Percentiles rank a stretch among this genome's conserved stretches.
Evolutionary conservation across 1,140 invertebrate genomes (phyloP).

Genomic region (Nylanderia fulva): DNA sequence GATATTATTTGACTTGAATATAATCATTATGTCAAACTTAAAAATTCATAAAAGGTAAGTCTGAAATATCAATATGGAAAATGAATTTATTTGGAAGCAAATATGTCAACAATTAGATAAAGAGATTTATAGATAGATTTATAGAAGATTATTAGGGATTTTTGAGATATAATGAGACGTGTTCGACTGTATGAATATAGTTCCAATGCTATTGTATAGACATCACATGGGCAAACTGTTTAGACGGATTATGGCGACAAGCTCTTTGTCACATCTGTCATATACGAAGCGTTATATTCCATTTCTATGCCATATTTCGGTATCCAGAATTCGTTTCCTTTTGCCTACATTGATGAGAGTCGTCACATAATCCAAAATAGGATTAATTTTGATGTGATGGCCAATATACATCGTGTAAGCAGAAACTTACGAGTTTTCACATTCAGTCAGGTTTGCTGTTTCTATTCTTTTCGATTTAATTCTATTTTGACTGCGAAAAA

Average conservation of each 20-base stretch:
- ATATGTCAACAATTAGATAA: neutral
- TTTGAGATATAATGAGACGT: neutral
- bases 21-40: neutral
- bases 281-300: conserved; percentile 74
- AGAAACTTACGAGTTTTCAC: conserved; percentile 3
- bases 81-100: neutral
- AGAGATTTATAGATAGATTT: conserved; percentile 5
- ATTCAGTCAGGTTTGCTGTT: neutral
- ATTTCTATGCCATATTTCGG: conserved; percentile 69
- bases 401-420: conserved; percentile 22
- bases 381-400: conserved; percentile 61
- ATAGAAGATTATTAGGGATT: conserved; percentile 9
- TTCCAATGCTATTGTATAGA: neutral
- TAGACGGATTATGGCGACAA: conserved; percentile 71
- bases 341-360: conserved; percentile 48
- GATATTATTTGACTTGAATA: neutral
- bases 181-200: conserved; percentile 1
- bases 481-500: too few relatives aligned
- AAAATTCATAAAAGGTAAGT: neutral
- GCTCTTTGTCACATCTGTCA: conserved; percentile 76
- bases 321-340: conserved; percentile 35
- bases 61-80: neutral
- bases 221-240: conserved; percentile 19
- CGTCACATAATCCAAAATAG: conserved; percentile 68
- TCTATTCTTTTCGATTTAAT: conserved; percentile 18